Evolutionary conservation across 2,888 invertebrate species (phyloP), one percentile per base, ranked within the genome.

Genomic region (Zhengitettix transpicula): DNA sequence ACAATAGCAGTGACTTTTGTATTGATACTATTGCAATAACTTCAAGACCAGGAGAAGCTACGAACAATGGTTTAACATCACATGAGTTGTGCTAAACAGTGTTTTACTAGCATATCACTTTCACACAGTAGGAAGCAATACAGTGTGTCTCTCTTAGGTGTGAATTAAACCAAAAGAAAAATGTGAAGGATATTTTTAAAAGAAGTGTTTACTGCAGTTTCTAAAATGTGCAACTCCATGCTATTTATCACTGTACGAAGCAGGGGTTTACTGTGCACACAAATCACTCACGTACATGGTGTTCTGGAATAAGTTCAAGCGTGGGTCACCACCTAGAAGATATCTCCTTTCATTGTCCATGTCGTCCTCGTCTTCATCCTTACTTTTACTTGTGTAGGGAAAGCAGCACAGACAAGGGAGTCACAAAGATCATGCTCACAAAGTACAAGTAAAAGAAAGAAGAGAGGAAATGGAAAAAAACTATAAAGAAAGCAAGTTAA

Each of bases 281-380:
- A 44, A 40, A 54, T 16, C 42, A 54, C 14, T 58, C 42, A 54
- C 14, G 53, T 58, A 61, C 61, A 61, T 55, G 51, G 52, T 40
- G 41, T 61, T 61, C 58, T 61, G 61, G 42, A 44, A 53, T 41
- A 52, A 51, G 16, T 40, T 42, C n/a, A 58, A 53, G 52, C 44
- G 61, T 1, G 56, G 47, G n/a, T 47, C 47, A 12, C n/a, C 14
- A 47, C 47, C n/a, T n/a, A 47, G 47, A n/a, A 47, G 47, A 14
- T 12, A 47, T 14, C 47, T 47, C n/a, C 47, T 47, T n/a, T 62
- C 61, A 8, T 51, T 28, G 40, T 52, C 54, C 40, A 51, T 51
- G 14, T 58, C 61, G 15, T 55, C 40, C 12, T 11, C 58, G 40
- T 58, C 60, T 56, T 56, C 56, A 12, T 58, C 52, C 53, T 42